Conservation (phyloP, 2,797 vertebrate genomes). For the Mycteria americana region DNA sequence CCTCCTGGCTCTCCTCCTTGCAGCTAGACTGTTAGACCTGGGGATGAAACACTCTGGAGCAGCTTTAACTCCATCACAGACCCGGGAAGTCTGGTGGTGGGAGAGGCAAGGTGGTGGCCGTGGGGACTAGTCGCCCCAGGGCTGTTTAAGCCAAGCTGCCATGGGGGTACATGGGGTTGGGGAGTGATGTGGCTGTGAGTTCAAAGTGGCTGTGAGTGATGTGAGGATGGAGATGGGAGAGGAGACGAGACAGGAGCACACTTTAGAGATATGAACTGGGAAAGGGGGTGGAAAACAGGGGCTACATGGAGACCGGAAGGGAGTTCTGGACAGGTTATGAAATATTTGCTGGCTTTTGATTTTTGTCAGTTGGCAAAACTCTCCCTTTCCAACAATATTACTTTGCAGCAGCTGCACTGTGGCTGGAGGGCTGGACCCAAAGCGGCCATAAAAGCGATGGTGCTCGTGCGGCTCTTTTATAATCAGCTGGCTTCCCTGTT, state of each 20-base stretch:
- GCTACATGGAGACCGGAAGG: not conserved
- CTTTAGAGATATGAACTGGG: not conserved
- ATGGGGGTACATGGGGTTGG: not conserved
- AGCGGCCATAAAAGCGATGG: not conserved
- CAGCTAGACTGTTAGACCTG: not conserved
- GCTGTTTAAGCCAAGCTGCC: not conserved
- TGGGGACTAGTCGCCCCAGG: not conserved
- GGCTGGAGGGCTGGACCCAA: not conserved
- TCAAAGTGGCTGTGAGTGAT: not conserved
- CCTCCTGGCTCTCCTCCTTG: not conserved
- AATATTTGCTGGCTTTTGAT: not conserved
- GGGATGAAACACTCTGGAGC: not conserved
- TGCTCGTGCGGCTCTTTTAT: not conserved
- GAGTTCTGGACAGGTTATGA: not conserved
- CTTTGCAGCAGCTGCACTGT: not conserved
- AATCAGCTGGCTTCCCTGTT: not conserved
- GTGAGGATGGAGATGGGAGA: not conserved
- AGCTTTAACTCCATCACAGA: not conserved
- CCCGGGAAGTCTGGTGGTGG: not conserved
- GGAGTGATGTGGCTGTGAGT: too few species aligned
- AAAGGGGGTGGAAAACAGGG: not conserved
- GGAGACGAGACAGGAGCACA: not conserved
- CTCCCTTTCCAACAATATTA: not conserved
- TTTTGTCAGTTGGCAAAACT: not conserved
- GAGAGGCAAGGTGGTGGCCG: not conserved